Conservation (phyloP, 2,888 invertebrate species). For the Scaptomyza tumidula region DNA sequence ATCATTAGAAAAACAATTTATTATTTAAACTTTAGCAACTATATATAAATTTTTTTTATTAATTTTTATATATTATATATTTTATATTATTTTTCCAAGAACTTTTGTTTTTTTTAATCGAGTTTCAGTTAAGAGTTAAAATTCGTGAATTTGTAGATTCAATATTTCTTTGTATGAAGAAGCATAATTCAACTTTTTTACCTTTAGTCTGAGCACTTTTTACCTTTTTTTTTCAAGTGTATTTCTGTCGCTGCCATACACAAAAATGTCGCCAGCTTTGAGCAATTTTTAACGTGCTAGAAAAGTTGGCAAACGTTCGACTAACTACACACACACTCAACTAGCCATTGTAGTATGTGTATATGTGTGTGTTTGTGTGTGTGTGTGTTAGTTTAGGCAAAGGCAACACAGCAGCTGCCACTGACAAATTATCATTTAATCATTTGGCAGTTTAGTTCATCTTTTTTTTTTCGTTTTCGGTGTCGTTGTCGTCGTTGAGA, state of each 20-base stretch:
- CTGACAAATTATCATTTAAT: constrained; percentile 77
- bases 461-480: neutral
- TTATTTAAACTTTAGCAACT: neutral
- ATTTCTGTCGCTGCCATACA: neutral
- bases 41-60: no score
- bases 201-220: no score
- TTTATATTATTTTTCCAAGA: no score
- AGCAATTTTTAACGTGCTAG: constrained; percentile 39
- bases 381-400: constrained; percentile 51
- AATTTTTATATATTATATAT: no score
- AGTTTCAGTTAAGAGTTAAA: neutral
- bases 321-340: constrained; percentile 2
- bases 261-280: constrained; percentile 3
- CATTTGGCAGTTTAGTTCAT: constrained; percentile 53
- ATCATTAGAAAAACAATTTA: neutral
- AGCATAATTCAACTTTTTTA: no score
- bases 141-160: no score
- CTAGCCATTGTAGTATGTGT: constrained; percentile 1
- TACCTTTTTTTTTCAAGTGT: neutral
- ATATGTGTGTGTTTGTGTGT: constrained; percentile 33
- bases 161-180: no score
- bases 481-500: neutral
- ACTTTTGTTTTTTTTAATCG: neutral
- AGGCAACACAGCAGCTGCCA: constrained; percentile 49
- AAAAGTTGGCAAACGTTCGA: constrained; percentile 16